Conservation (phyloP, 2,888 invertebrate species). For the Elmis aenea region DNA sequence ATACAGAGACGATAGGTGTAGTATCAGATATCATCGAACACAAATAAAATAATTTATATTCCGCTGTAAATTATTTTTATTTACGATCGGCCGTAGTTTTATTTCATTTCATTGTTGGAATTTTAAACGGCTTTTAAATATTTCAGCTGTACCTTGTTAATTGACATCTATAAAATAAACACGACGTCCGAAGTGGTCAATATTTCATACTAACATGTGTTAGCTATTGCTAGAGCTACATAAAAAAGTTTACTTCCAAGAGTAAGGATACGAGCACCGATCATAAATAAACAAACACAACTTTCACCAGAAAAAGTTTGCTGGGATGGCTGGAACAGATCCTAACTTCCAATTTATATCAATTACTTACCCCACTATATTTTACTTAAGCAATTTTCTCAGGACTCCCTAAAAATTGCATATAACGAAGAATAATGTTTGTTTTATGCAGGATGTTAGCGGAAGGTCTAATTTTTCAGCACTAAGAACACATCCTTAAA, state of each 20-base stretch:
- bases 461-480: too few species aligned
- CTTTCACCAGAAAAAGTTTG: conserved; percentile 21
- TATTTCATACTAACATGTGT: too few species aligned
- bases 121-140: not conserved
- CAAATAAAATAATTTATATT: conserved; percentile 26
- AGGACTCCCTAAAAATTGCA: conserved; percentile 14
- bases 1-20: conserved; percentile 21
- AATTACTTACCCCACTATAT: conserved; percentile 24
- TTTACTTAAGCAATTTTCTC: conserved; percentile 18
- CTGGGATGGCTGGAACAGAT: conserved; percentile 15
- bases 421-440: conserved; percentile 20
- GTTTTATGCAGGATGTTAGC: too few species aligned
- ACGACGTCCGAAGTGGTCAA: too few species aligned
- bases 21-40: conserved; percentile 28
- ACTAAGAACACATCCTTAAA: too few species aligned
- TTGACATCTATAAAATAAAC: too few species aligned
- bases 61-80: conserved; percentile 14
- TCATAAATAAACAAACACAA: conserved; percentile 20
- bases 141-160: not conserved
- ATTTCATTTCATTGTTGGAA: conserved; percentile 11
- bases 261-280: not conserved
- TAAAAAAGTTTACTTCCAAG: not conserved
- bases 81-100: conserved; percentile 5
- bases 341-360: conserved; percentile 25
- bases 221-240: not conserved